Percentiles rank a stretch among this genome's conserved stretches.
Evolutionary conservation across 2,113 vertebrate species (phyloP).

Genomic region (Condylura cristata): DNA sequence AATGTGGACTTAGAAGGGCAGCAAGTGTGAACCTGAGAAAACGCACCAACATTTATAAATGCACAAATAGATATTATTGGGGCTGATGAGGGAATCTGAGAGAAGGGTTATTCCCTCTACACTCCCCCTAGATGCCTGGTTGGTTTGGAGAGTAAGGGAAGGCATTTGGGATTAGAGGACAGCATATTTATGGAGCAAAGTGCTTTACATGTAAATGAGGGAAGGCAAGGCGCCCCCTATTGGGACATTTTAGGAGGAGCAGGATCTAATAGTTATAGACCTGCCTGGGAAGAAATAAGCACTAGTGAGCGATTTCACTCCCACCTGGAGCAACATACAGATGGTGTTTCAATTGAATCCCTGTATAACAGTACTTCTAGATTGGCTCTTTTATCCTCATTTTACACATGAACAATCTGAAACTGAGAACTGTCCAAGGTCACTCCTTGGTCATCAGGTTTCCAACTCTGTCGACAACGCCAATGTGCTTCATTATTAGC

Average conservation of each 20-base stretch:
- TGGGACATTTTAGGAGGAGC: neutral
- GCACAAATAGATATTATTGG: neutral
- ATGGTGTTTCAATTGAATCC: neutral
- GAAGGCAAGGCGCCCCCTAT: neutral
- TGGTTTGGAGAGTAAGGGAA: neutral
- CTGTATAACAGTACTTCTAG: neutral
- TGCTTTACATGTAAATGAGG: neutral
- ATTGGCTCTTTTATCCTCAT: neutral
- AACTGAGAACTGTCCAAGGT: slow-evolving; percentile 13
- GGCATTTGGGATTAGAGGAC: neutral
- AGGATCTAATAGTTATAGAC: neutral
- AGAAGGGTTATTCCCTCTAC: neutral
- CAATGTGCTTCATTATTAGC: neutral
- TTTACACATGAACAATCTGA: neutral
- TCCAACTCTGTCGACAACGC: neutral
- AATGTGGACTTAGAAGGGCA: too few species aligned
- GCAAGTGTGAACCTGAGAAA: neutral
- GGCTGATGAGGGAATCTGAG: neutral
- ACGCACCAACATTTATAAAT: neutral
- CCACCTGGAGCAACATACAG: neutral
- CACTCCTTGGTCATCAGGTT: neutral
- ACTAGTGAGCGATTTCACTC: neutral
- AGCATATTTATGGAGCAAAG: neutral
- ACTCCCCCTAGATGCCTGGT: neutral
- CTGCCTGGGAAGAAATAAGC: neutral